Percentiles rank a stretch among this genome's conserved stretches.
phyloP scores from a whole-genome alignment of 2,888 invertebrate species.

The Drosophila longiperda region DNA sequence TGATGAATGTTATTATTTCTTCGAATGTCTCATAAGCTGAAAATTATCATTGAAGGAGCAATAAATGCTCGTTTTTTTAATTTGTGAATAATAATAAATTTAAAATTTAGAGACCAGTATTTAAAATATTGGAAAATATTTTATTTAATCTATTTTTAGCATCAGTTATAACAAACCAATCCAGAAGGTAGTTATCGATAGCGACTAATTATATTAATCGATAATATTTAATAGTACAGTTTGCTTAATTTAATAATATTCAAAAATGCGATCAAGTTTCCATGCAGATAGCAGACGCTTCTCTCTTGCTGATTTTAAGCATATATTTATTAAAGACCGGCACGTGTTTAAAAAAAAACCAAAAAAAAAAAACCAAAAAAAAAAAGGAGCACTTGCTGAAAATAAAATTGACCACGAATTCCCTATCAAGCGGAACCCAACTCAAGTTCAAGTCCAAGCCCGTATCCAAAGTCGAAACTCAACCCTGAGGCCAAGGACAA shows the following conservation, averaged over 20 bases:
- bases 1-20: neutral
- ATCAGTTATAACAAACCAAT: too few species aligned
- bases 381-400: conserved; percentile 19
- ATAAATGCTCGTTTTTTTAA: too few species aligned
- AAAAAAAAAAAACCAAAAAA: conserved; percentile 12
- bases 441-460: conserved; percentile 35
- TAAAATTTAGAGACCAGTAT: too few species aligned
- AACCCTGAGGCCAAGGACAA: conserved; percentile 25
- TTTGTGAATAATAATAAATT: too few species aligned
- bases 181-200: too few species aligned
- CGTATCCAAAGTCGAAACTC: conserved; percentile 18
- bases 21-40: neutral
- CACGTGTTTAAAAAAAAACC: conserved; percentile 22
- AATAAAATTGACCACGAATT: conserved; percentile 47
- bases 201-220: neutral
- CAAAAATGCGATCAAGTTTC: neutral
- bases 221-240: neutral
- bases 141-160: too few species aligned
- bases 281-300: neutral
- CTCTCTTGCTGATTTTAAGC: neutral
- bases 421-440: conserved; percentile 34
- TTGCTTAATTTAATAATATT: neutral
- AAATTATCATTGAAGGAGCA: too few species aligned
- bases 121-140: too few species aligned
- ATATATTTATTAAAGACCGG: neutral